A percentile compares a stretch with the other conserved stretches of the same genome.
Evolutionary conservation across 2,113 vertebrate genomes (phyloP).

Genomic region (Sturnus vulgaris): DNA sequence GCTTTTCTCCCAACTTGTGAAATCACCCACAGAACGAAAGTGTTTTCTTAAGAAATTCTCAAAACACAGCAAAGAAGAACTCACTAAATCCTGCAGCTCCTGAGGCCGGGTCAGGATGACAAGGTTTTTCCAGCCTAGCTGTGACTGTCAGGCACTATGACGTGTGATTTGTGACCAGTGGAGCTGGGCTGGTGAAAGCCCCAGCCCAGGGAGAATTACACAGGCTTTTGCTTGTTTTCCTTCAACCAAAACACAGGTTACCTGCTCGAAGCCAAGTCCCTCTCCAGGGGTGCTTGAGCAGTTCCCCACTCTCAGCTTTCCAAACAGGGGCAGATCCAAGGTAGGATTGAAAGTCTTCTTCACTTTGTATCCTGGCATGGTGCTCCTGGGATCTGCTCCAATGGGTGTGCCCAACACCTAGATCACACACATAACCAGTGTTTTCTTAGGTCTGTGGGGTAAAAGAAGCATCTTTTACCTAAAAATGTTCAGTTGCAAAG

Average conservation of each 20-base stretch:
- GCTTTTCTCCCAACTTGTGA: constrained; percentile 61
- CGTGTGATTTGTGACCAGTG: background rate
- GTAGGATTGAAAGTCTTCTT: background rate
- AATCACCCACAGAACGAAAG: constrained; percentile 48
- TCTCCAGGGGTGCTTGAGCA: background rate
- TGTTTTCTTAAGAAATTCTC: constrained; percentile 55
- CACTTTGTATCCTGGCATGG: background rate
- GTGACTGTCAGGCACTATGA: background rate
- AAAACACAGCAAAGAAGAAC: constrained; percentile 5
- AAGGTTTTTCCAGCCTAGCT: constrained; percentile 36
- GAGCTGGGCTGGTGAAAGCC: background rate
- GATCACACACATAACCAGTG: background rate
- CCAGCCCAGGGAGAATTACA: background rate
- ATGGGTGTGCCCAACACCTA: background rate
- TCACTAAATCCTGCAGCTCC: background rate
- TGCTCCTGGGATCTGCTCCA: background rate
- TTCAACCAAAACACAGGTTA: background rate
- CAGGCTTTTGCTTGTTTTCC: background rate
- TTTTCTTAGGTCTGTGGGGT: background rate
- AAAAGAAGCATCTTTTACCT: background rate
- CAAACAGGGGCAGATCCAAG: background rate
- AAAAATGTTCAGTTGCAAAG: background rate
- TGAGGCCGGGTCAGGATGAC: background rate
- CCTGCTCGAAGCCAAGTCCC: background rate
- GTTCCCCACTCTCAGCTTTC: background rate